These are phyloP conservation scores for Hydractinia symbiolongicarpus DNA, from an alignment of 30 jellyfish, hydroid and myxozoan genomes.

Conservation along the genomic window DNA sequence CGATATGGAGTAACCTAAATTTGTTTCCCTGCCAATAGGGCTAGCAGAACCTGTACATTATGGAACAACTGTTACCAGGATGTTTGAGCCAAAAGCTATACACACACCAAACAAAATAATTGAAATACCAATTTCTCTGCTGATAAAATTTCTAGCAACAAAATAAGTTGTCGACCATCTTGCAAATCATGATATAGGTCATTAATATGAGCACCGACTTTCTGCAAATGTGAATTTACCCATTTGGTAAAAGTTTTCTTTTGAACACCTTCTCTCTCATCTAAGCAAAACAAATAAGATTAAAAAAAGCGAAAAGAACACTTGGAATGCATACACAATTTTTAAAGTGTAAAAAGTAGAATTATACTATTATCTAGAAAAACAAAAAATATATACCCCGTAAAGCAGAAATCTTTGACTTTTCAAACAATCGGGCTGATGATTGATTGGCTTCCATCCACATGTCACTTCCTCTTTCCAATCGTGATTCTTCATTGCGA, in stretches of 20 bases:
- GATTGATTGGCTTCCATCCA: slow-evolving; percentile 99
- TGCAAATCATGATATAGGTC: slow-evolving; percentile 78
- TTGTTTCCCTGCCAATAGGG: too few relatives aligned
- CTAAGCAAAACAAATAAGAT: slow-evolving; percentile 22
- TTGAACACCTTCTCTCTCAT: slow-evolving; percentile 90
- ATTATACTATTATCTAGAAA: not conserved
- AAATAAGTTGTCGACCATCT: slow-evolving; percentile 83
- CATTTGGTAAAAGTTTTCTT: slow-evolving; percentile 97
- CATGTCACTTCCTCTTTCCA: slow-evolving; percentile 85
- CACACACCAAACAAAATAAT: not conserved
- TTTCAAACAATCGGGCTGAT: slow-evolving; percentile 85
- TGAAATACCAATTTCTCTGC: slow-evolving; percentile 78
- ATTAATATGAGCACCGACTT: slow-evolving; percentile 74
- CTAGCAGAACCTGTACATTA: too few relatives aligned
- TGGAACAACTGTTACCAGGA: too few relatives aligned
- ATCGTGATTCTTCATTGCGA: slow-evolving; percentile 48
- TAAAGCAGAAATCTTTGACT: slow-evolving; percentile 85
- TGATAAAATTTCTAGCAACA: slow-evolving; percentile 84
- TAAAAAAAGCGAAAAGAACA: too few relatives aligned
- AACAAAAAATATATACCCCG: slow-evolving; percentile 50
- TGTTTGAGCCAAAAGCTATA: too few relatives aligned
- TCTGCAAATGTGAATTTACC: slow-evolving; percentile 93
- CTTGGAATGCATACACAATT: too few relatives aligned
- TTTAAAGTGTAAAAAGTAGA: too few relatives aligned
- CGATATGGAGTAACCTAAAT: too few relatives aligned